phyloP scores from a whole-genome alignment of 64 coral and sea anemone genomes.

The Actinia equina region DNA sequence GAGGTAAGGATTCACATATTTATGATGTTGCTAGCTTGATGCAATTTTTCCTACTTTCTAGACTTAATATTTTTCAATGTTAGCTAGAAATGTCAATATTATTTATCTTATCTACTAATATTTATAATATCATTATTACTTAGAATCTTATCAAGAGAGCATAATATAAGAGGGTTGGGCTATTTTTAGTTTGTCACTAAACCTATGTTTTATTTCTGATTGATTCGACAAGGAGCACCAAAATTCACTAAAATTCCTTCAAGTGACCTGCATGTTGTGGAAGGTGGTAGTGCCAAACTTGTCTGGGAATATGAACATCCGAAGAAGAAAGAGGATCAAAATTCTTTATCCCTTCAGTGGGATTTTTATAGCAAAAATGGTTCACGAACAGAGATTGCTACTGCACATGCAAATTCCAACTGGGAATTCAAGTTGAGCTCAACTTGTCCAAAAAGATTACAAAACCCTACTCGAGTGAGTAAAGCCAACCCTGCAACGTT shows the following conservation, averaged over 20 bases:
- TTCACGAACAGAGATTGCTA: not conserved
- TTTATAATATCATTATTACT: too few relatives aligned
- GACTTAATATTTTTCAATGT: too few relatives aligned
- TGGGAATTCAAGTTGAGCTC: not conserved
- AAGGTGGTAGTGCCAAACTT: not conserved
- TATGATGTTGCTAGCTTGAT: too few relatives aligned
- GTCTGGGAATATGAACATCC: not conserved
- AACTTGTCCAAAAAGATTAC: not conserved
- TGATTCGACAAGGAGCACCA: too few relatives aligned
- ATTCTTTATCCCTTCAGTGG: not conserved
- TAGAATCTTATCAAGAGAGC: too few relatives aligned
- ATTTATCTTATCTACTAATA: too few relatives aligned
- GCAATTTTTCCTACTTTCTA: too few relatives aligned
- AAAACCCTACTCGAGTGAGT: constrained; percentile 2
- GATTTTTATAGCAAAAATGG: not conserved
- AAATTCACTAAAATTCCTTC: constrained; percentile 11
- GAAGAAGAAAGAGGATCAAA: too few relatives aligned
- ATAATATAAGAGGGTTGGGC: too few relatives aligned
- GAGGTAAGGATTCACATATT: not conserved
- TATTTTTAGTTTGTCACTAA: too few relatives aligned
- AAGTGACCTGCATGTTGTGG: not conserved
- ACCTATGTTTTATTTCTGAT: too few relatives aligned
- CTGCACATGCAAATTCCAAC: not conserved
- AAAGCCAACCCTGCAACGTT: not conserved
- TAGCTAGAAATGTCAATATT: too few relatives aligned